These are phyloP conservation scores for Drosophila ohnishii DNA, from an alignment of 1,140 invertebrate species.

Conservation along the genomic window DNA sequence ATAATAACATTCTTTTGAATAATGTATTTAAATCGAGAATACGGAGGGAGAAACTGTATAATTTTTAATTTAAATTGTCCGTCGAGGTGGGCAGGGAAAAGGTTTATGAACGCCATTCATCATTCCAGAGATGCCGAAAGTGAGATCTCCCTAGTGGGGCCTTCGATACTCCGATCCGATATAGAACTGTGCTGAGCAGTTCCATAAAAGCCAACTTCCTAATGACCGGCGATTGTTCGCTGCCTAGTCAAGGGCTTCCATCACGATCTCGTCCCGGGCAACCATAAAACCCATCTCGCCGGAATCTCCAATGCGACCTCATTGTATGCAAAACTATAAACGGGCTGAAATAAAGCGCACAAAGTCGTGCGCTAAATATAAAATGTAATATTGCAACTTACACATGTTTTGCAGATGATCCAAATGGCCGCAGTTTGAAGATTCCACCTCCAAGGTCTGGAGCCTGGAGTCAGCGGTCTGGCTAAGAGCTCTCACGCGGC, in stretches of 20 bases:
- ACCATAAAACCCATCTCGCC: slow-evolving; percentile 9
- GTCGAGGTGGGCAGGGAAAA: slow-evolving; percentile 4
- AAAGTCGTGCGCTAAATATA: slow-evolving; percentile 76
- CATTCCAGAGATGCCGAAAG: slow-evolving; percentile 2
- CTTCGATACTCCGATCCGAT: neutral
- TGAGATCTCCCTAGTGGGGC: neutral
- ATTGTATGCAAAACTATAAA: slow-evolving; percentile 69
- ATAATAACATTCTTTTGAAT: slow-evolving; percentile 32
- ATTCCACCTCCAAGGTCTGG: slow-evolving; percentile 7
- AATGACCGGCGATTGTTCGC: slow-evolving; percentile 26
- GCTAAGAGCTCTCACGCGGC: slow-evolving; percentile 65
- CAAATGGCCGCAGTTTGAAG: slow-evolving; percentile 33
- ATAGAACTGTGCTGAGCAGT: slow-evolving; percentile 6
- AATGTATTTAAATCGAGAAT: slow-evolving; percentile 29
- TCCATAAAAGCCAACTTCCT: slow-evolving; percentile 13
- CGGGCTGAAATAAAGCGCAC: slow-evolving; percentile 25
- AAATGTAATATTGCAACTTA: slow-evolving; percentile 75
- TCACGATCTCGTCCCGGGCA: slow-evolving; percentile 54
- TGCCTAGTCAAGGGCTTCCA: slow-evolving; percentile 37
- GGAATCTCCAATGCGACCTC: slow-evolving; percentile 11
- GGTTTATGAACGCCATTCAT: slow-evolving; percentile 20
- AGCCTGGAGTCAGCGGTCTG: slow-evolving; percentile 2
- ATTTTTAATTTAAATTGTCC: slow-evolving; percentile 27
- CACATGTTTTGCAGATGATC: slow-evolving; percentile 39
- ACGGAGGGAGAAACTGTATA: slow-evolving; percentile 1